A percentile compares a stretch with the other conserved stretches of the same genome.
These are phyloP conservation scores for Upupa epops DNA, from an alignment of 2,113 vertebrate genomes.

Conservation along the genomic window DNA sequence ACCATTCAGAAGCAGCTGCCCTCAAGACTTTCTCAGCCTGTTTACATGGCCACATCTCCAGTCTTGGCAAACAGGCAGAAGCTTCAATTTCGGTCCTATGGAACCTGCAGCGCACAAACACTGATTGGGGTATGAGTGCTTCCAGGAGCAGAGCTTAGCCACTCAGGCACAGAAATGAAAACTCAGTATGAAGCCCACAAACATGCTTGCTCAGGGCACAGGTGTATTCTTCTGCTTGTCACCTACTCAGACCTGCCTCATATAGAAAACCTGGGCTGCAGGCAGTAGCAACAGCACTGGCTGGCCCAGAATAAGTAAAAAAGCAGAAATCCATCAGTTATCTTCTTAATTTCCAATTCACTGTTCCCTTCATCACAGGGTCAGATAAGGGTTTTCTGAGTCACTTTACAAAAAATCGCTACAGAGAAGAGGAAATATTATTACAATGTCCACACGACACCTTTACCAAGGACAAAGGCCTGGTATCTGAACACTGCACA, in stretches of 20 bases:
- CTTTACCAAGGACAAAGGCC: neutral
- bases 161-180: neutral
- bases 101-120: neutral
- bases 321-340: neutral
- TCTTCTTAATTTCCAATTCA: neutral
- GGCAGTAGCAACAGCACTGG: neutral
- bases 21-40: neutral
- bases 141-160: rapidly evolving
- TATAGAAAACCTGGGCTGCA: neutral
- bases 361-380: neutral
- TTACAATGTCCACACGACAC: rapidly evolving
- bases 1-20: neutral
- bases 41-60: neutral
- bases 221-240: neutral
- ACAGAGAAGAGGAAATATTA: neutral
- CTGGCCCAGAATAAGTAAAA: neutral
- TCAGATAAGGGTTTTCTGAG: neutral
- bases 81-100: neutral
- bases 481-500: rapidly evolving
- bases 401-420: neutral
- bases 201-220: rapidly evolving
- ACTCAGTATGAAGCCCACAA: neutral
- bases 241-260: neutral
- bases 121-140: neutral
- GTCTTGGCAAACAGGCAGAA: neutral